These are phyloP conservation scores for Brachionus rotundiformis DNA, from an alignment of 1,140 invertebrate genomes.

Conservation along the genomic window DNA sequence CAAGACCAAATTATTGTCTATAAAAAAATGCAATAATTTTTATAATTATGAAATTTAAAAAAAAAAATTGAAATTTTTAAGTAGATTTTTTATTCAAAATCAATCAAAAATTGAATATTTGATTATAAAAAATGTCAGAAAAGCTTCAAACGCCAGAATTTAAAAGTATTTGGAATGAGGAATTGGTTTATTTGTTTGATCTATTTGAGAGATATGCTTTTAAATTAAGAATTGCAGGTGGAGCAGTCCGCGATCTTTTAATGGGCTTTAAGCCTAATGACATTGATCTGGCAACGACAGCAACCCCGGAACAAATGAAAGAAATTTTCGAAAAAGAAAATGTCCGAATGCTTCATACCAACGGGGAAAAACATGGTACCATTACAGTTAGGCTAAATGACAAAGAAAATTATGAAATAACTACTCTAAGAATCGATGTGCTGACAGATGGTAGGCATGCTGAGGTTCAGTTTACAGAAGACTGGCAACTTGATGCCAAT, in stretches of 20 bases:
- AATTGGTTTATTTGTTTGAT: slow-evolving; percentile 39
- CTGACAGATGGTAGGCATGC: slow-evolving; percentile 91
- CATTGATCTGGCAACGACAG: slow-evolving; percentile 94
- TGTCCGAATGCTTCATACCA: slow-evolving; percentile 86
- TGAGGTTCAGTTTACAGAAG: slow-evolving; percentile 86
- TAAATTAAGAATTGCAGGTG: slow-evolving; percentile 85
- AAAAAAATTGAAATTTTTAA: not conserved
- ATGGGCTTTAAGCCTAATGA: slow-evolving; percentile 81
- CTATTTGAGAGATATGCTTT: slow-evolving; percentile 48
- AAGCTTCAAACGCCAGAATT: slow-evolving; percentile 8
- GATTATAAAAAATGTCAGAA: not conserved
- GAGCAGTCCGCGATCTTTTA: slow-evolving; percentile 90
- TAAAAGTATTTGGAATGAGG: slow-evolving; percentile 29
- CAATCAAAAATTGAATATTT: not conserved
- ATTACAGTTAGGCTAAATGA: slow-evolving; percentile 94
- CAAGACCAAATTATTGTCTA: not conserved
- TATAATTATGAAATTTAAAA: slow-evolving; percentile 5
- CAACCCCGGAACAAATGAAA: slow-evolving; percentile 94
- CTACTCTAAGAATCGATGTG: slow-evolving; percentile 88
- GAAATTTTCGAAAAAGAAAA: slow-evolving; percentile 72
- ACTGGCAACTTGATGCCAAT: slow-evolving; percentile 92
- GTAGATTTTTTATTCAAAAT: not conserved
- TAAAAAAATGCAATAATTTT: slow-evolving; percentile 5
- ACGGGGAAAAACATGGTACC: slow-evolving; percentile 95
- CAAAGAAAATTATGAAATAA: slow-evolving; percentile 69